Conservation (phyloP, 2,113 vertebrate species). For the Machaerirhynchus nigripectus region DNA sequence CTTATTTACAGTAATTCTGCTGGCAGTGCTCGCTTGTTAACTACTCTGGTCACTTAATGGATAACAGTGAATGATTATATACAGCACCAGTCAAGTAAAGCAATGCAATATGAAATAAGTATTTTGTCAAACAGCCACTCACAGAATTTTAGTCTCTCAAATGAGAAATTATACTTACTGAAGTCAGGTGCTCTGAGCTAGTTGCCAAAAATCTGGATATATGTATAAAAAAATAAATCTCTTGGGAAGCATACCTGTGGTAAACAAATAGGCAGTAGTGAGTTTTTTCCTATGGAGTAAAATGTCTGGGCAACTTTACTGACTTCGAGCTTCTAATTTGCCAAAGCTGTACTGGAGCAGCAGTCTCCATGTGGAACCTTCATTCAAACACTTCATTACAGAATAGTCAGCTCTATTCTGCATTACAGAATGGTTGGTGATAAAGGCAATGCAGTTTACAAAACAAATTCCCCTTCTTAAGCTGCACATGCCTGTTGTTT, state of each 20-base stretch:
- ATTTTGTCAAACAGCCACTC: constrained; percentile 12
- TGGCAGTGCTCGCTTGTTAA: constrained; percentile 44
- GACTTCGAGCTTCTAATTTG: not conserved
- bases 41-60: constrained; percentile 39
- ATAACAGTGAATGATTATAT: constrained; percentile 47
- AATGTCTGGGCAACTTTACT: not conserved
- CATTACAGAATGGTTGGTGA: not conserved
- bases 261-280: constrained; percentile 16
- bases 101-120: not conserved
- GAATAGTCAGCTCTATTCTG: not conserved
- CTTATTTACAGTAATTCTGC: constrained; percentile 48
- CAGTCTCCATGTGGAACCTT: not conserved
- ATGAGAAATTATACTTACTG: not conserved
- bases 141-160: constrained; percentile 9
- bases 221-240: not conserved
- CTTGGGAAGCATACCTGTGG: not conserved
- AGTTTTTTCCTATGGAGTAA: not conserved
- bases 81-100: constrained; percentile 7
- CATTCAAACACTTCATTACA: not conserved
- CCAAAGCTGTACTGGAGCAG: not conserved
- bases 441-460: not conserved
- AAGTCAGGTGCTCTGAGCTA: constrained; percentile 33
- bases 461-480: not conserved
- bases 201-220: constrained; percentile 3
- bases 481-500: not conserved